Evolutionary conservation across 2,888 invertebrate species (phyloP), one percentile per base, ranked within the genome.

Genomic region (Augiades crinisus): DNA sequence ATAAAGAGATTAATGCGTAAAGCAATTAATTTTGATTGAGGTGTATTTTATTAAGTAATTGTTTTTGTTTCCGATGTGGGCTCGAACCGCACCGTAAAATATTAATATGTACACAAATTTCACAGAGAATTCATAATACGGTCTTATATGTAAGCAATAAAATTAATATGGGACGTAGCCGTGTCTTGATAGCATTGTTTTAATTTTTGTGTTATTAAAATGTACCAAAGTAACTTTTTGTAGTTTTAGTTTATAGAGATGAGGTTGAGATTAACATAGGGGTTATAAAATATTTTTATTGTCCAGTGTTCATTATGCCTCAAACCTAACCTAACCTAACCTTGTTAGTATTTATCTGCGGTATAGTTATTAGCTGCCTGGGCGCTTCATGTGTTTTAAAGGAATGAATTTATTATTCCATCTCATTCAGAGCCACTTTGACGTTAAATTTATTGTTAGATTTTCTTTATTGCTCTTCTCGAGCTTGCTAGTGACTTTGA

Each of bases 1-100:
- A 88, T 87, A 87, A 84, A 86, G 83, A 84, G 78, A 88, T 88
- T 88, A 87, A 85, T 84, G 84, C 87, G 86, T 81, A 82, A 84
- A 89, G 83, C 87, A 85, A 89, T 89, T 87, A 87, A 85, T 83
- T 86, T 85, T 88, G 83, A 88, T 88, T 87, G 88, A 86, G 85
- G 84, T 87, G 80, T 86, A 79, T 88, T 86, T 85, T 81, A 85
- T 85, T 84, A 82, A 64, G 62, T 87, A 83, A 87, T 87, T 86
- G 83, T 80, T 81, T 87, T 87, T 86, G 84, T 86, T 84, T 75
- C 75, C 78, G 75, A 45, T 31, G 43, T 70, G 64, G 68, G 81
- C 84, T 81, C 71, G 78, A 70, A 74, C 82, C 78, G 81, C 79
- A 73, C 65, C 70, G 75, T 75, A 70, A 67, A 66, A 62, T 68